A percentile compares a stretch with the other conserved stretches of the same genome.
These are phyloP conservation scores for Zaprionus lineosus DNA, from an alignment of 2,888 invertebrate species.

Conservation along the genomic window DNA sequence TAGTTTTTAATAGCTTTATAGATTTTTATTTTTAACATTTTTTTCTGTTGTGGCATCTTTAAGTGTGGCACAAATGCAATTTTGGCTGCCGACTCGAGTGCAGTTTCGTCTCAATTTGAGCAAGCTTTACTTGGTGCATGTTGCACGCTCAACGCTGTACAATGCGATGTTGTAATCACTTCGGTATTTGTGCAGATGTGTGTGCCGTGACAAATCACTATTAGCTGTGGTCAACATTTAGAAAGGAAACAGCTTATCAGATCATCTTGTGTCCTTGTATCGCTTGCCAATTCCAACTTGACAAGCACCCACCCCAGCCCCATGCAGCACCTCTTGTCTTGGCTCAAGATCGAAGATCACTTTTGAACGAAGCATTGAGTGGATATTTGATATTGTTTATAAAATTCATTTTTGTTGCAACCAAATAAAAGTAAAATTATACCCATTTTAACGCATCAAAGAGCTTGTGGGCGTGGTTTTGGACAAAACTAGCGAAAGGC, in stretches of 20 bases:
- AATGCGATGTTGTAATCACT: slow-evolving; percentile 41
- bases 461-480: slow-evolving; percentile 55
- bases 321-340: too few relatives aligned
- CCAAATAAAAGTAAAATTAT: slow-evolving; percentile 38
- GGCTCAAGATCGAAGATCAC: too few relatives aligned
- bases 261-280: slow-evolving; percentile 50
- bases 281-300: slow-evolving; percentile 15
- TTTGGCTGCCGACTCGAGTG: slow-evolving; percentile 23
- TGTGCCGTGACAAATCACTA: slow-evolving; percentile 65
- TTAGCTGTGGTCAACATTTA: slow-evolving; percentile 48
- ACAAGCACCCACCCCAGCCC: slow-evolving; percentile 19
- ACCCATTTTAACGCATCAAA: slow-evolving; percentile 68
- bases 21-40: slow-evolving; percentile 15
- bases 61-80: slow-evolving; percentile 40
- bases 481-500: slow-evolving; percentile 50
- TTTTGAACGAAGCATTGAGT: too few relatives aligned
- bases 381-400: slow-evolving; percentile 16
- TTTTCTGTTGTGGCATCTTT: slow-evolving; percentile 27
- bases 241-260: slow-evolving; percentile 57
- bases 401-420: slow-evolving; percentile 13
- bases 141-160: slow-evolving; percentile 20
- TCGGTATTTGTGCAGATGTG: slow-evolving; percentile 33
- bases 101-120: slow-evolving; percentile 34
- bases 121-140: slow-evolving; percentile 6
- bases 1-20: slow-evolving; percentile 40